Percentiles rank a stretch among this genome's conserved stretches.
phyloP scores from a whole-genome alignment of 2,113 vertebrate genomes.

The Columbina picui region DNA sequence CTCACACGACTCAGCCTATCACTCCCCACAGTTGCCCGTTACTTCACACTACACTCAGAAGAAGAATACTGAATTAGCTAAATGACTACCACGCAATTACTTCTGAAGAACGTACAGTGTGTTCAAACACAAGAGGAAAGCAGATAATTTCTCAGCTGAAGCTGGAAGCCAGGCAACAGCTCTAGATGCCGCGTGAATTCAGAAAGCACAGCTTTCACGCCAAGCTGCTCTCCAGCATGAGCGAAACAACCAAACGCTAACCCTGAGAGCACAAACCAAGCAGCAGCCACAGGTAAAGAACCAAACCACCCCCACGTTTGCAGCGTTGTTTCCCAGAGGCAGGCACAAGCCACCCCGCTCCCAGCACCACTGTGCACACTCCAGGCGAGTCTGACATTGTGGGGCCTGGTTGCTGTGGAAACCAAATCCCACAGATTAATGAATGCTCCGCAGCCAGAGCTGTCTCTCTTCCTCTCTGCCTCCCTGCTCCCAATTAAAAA shows the following conservation, averaged over 20 bases:
- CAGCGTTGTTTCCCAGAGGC: background rate
- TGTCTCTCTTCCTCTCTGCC: slow-evolving; percentile 13
- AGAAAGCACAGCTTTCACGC: background rate
- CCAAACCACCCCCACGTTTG: background rate
- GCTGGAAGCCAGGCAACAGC: background rate
- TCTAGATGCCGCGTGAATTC: background rate
- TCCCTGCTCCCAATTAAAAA: slow-evolving; percentile 13
- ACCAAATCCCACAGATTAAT: slow-evolving; percentile 45
- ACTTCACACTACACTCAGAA: background rate
- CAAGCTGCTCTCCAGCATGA: background rate
- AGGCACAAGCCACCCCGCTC: slow-evolving; percentile 51
- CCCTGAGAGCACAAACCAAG: background rate
- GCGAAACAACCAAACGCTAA: background rate
- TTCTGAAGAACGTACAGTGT: background rate
- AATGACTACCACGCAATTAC: background rate
- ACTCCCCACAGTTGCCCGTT: background rate
- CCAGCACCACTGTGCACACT: slow-evolving; percentile 18
- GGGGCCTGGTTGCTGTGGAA: slow-evolving; percentile 59
- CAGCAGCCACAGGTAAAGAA: background rate
- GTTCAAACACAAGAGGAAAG: slow-evolving; percentile 3
- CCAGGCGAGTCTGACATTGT: slow-evolving; percentile 66
- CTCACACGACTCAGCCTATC: background rate
- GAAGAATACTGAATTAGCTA: background rate
- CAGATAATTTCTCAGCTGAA: background rate
- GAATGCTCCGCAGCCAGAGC: slow-evolving; percentile 41